Percentiles rank a stretch among this genome's conserved stretches.
Conservation (phyloP, 1,140 invertebrate species). For the Caenorhabditis remanei region DNA sequence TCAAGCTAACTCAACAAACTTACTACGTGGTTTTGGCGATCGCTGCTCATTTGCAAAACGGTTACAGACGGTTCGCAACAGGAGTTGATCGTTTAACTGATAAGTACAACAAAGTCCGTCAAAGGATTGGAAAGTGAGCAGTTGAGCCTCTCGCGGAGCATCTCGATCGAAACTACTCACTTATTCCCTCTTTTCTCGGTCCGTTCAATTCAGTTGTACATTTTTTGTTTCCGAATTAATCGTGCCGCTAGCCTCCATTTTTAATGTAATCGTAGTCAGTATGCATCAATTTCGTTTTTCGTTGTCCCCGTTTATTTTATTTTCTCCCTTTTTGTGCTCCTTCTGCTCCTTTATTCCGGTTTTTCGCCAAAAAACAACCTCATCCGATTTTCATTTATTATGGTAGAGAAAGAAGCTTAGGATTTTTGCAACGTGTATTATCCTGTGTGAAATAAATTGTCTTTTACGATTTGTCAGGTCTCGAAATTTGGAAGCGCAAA, state of each 20-base stretch:
- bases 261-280: slow-evolving; percentile 23
- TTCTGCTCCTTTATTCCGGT: slow-evolving; percentile 29
- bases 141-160: not conserved
- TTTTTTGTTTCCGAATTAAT: slow-evolving; percentile 41
- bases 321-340: slow-evolving; percentile 1
- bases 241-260: not conserved
- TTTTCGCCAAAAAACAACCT: slow-evolving; percentile 10
- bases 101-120: slow-evolving; percentile 57
- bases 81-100: slow-evolving; percentile 63
- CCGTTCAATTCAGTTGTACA: slow-evolving; percentile 54
- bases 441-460: slow-evolving; percentile 32
- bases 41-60: slow-evolving; percentile 49
- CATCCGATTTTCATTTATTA: slow-evolving; percentile 39
- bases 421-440: slow-evolving; percentile 53
- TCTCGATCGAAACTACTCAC: slow-evolving; percentile 20
- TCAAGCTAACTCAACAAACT: slow-evolving; percentile 64
- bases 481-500: not conserved
- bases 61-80: slow-evolving; percentile 65
- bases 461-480: not conserved
- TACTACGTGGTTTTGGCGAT: slow-evolving; percentile 64
- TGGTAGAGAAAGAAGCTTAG: slow-evolving; percentile 43
- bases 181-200: slow-evolving; percentile 7
- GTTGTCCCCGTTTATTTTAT: not conserved
- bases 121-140: slow-evolving; percentile 54
- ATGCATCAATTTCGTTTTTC: slow-evolving; percentile 42